Conservation (phyloP, 1,140 invertebrate genomes). For the Cherax destructor region DNA sequence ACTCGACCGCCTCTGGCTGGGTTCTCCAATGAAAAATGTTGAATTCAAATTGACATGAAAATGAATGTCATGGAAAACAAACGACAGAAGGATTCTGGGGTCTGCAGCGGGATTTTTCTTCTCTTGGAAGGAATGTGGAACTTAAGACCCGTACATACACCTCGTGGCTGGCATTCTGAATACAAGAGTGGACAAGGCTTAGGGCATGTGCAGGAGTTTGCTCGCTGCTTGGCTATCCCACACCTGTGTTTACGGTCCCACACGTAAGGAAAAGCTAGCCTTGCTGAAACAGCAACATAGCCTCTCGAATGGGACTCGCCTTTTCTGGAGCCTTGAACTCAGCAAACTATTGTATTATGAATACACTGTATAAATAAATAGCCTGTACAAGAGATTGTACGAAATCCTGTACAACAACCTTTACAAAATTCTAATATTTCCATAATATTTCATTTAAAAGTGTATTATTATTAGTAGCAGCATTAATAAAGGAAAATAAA, state of each 20-base stretch:
- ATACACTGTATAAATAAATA: no score
- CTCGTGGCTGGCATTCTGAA: not conserved
- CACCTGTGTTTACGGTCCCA: not conserved
- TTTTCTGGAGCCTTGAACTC: no score
- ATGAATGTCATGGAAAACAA: not conserved
- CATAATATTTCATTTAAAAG: no score
- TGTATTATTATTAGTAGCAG: no score
- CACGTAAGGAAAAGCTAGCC: no score
- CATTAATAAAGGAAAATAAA: no score
- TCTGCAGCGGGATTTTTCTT: not conserved
- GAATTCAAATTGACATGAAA: constrained; percentile 3
- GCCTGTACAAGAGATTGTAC: no score
- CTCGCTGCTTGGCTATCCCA: not conserved
- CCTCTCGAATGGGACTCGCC: no score
- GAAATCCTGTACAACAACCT: no score
- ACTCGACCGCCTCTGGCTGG: not conserved
- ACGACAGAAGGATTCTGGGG: not conserved
- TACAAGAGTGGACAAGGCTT: not conserved
- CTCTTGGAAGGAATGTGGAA: not conserved
- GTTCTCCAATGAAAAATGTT: not conserved
- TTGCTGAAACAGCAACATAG: no score
- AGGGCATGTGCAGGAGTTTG: not conserved
- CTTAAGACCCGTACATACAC: not conserved
- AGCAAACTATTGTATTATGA: no score
- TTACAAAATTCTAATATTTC: no score